Base-by-base conservation (phyloP, 2,113 vertebrate genomes). In the Esox niger region DNA sequence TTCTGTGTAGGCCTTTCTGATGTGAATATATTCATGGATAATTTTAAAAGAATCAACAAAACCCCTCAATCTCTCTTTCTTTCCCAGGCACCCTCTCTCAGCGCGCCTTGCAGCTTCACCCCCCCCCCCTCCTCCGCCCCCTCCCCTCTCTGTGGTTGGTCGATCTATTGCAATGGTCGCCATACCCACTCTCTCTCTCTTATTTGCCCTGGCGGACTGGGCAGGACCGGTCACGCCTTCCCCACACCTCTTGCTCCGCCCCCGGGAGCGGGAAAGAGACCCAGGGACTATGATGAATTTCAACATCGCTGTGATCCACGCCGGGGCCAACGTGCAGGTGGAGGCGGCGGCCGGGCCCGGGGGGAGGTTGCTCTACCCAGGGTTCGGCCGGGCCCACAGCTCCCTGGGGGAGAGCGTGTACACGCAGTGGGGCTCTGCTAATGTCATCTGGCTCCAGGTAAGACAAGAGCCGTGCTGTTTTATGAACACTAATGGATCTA, bases 371-470 rank as follows among this genome's bases (percentile, higher is more conserved):
- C 90, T 95, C 29, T 98, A 96, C 84, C 91, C 93, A 0, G 92
- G 92, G 21, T 93, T 94, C 0, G 94, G 94, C 43, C 84, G 89
- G 65, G 91, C 95, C 49, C 89, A 93, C 4, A 89, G 90, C 91
- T 93, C 71, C 84, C 90, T 78, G 74, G 92, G 81, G 77, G 93
- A 95, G 86, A 92, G 89, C 66, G 92, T 95, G 80, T 89, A 95
- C 54, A 91, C 94, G 80, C 90, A 91, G 82, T 91, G 90, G 90
- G 89, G 90, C 79, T 89, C 88, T 20, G 94, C 95, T n/a, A 95
- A 95, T 64, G 91, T 96, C 3, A 92, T 97, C 81, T 93, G 93
- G 74, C 91, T 96, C 79, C 91, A 95, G 86, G 90, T 98, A 78
- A 79, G 88, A 75, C 70, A 71, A 78, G 25, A n/a, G n/a, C n/a